These are phyloP conservation scores for Parasteatoda tepidariorum DNA, from an alignment of 1,140 invertebrate genomes.

Conservation along the genomic window DNA sequence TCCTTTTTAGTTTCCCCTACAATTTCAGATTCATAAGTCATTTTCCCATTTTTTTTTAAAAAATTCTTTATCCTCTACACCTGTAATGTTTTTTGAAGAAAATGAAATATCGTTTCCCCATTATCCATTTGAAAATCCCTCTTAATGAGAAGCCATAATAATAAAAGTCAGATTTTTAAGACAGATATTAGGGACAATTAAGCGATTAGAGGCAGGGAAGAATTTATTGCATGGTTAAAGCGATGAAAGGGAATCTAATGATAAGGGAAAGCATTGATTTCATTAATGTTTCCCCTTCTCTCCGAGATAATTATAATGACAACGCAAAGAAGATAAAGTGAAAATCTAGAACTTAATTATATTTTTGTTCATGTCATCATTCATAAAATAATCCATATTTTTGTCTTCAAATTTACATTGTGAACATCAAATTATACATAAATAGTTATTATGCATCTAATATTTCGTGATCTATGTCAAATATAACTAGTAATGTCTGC, in stretches of 20 bases:
- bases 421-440: too few species aligned
- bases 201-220: constrained; percentile 24
- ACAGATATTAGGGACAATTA: constrained; percentile 28
- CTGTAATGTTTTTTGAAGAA: not conserved
- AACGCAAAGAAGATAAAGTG: too few species aligned
- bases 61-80: not conserved
- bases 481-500: too few species aligned
- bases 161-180: constrained; percentile 8
- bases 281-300: not conserved
- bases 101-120: not conserved
- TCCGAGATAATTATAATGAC: constrained; percentile 12
- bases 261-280: constrained; percentile 22
- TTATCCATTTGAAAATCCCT: constrained; percentile 20
- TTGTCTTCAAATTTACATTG: too few species aligned
- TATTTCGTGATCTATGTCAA: too few species aligned
- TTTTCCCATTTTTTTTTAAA: too few species aligned
- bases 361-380: too few species aligned
- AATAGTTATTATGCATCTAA: too few species aligned
- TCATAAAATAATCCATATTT: too few species aligned
- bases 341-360: too few species aligned
- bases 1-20: not conserved
- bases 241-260: not conserved
- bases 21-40: too few species aligned
- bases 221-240: constrained; percentile 31
- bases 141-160: constrained; percentile 24